Conservation (phyloP, 2,113 vertebrate genomes). For the Microcebus ravelobensis region DNA sequence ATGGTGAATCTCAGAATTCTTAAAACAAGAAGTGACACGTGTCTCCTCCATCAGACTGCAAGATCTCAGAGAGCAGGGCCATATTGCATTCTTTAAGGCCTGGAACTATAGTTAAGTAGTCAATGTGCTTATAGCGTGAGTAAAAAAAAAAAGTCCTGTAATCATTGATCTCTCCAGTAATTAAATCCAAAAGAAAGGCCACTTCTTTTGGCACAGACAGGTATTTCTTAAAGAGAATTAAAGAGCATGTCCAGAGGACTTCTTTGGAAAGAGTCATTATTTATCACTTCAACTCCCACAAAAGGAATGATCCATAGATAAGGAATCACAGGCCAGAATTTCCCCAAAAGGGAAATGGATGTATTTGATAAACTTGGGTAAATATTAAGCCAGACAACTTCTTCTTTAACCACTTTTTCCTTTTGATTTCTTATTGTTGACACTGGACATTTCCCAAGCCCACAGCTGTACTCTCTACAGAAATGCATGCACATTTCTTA, state of each 20-base stretch:
- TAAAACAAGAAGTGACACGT: neutral
- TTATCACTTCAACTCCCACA: neutral
- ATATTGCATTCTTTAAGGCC: neutral
- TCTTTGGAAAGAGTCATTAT: neutral
- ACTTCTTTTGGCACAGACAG: neutral
- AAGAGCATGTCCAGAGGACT: neutral
- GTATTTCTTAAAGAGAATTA: neutral
- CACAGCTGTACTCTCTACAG: neutral
- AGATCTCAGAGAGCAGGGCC: neutral
- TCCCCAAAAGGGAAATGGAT: slow-evolving; percentile 11
- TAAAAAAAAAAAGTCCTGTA: neutral
- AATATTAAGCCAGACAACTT: neutral
- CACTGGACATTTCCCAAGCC: slow-evolving; percentile 26
- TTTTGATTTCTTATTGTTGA: neutral
- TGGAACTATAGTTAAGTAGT: neutral
- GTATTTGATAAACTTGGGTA: neutral
- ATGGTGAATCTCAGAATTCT: neutral
- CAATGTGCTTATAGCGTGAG: neutral
- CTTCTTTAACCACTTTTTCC: neutral
- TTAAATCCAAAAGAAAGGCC: neutral
- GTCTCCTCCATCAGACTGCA: neutral
- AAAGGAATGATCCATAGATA: neutral
- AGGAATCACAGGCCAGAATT: neutral
- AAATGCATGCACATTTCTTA: neutral
- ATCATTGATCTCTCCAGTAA: neutral